phyloP scores from a whole-genome alignment of 2,888 invertebrate species.

The Amphipoea oculea region DNA sequence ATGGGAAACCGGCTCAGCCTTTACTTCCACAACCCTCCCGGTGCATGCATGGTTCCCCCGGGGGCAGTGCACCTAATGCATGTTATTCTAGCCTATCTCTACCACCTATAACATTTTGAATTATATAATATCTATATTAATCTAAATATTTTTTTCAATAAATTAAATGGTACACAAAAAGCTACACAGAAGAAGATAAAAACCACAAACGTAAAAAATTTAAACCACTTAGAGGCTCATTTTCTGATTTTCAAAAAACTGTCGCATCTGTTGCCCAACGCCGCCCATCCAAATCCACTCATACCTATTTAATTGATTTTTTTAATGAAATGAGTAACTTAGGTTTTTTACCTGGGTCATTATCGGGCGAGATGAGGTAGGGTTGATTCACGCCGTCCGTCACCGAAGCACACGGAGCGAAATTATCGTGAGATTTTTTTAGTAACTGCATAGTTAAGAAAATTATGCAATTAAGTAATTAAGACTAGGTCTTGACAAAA shows the following conservation, averaged over 20 bases:
- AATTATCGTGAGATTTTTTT: conserved; percentile 40
- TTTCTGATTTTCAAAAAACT: neutral
- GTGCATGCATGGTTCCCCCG: too few relatives aligned
- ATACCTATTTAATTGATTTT: neutral
- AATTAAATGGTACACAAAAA: neutral
- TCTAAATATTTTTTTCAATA: neutral
- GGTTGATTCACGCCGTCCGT: conserved; percentile 21
- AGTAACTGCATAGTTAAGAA: conserved; percentile 19
- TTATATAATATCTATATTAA: neutral
- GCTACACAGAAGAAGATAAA: neutral
- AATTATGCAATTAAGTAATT: neutral
- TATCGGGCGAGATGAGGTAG: conserved; percentile 14
- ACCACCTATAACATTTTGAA: neutral
- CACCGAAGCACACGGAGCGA: conserved; percentile 15
- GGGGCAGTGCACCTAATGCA: neutral
- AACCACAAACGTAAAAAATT: neutral
- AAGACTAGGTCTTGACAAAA: neutral
- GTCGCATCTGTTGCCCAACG: neutral
- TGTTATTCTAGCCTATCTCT: neutral
- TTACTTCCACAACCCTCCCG: too few relatives aligned
- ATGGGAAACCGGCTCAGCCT: too few relatives aligned
- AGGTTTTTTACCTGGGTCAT: conserved; percentile 42
- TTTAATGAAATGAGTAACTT: too few relatives aligned
- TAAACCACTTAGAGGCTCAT: neutral
- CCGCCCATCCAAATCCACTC: neutral